These are phyloP conservation scores for Alethe castanea DNA, from an alignment of 2,113 vertebrate genomes.

Conservation along the genomic window DNA sequence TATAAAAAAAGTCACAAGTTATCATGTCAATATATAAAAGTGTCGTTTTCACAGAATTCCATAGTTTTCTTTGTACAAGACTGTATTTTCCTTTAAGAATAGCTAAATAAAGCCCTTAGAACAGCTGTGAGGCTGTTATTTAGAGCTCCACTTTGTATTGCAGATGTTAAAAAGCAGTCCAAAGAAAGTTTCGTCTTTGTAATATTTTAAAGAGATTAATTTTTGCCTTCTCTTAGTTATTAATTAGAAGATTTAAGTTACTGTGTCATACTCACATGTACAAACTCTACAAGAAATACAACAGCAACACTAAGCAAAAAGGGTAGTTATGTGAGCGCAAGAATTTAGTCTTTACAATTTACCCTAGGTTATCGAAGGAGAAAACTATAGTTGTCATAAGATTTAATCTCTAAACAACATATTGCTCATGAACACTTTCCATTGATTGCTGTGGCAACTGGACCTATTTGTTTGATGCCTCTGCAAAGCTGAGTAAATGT, in stretches of 20 bases:
- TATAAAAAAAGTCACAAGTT: neutral
- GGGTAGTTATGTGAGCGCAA: neutral
- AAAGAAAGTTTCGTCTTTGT: neutral
- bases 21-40: neutral
- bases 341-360: neutral
- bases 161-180: neutral
- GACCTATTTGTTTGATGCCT: neutral
- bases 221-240: neutral
- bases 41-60: neutral
- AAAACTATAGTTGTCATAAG: neutral
- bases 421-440: neutral
- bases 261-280: neutral
- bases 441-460: accelerated
- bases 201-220: neutral
- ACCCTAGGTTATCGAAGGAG: neutral
- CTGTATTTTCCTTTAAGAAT: neutral
- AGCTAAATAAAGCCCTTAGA: neutral
- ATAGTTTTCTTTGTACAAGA: neutral
- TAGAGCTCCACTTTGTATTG: neutral
- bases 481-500: neutral
- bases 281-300: neutral
- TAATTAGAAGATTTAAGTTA: neutral
- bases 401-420: neutral
- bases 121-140: neutral
- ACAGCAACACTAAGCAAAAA: neutral